Evolutionary conservation across 2,113 vertebrate genomes (phyloP), one percentile per base, ranked within the genome.

Genomic region (Caranx melampygus): DNA sequence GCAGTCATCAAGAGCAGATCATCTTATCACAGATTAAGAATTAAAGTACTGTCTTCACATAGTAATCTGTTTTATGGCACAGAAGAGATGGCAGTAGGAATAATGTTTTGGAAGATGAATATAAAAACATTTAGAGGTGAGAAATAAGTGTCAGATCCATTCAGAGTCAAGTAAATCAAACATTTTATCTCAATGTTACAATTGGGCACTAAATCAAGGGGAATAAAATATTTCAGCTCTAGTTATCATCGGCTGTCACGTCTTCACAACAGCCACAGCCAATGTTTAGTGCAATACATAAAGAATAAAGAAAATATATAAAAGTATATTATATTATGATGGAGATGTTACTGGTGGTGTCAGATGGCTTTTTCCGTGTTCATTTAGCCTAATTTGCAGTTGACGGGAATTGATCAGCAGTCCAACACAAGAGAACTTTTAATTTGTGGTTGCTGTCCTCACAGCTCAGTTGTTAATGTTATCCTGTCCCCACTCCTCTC

Each of bases 391-490:
- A 60, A 15, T 68, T 51, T 51, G 33, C 6, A 52, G 18, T 67
- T 77, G 35, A 73, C 49, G 4, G 52, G 59, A 74, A 71, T 65
- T 70, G 21, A 69, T 68, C 26, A 35, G 6, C 52, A 31, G 55
- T 34, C 15, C 34, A 26, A 54, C 21, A 57, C 20, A 68, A 68
- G 31, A 35, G 37, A 14, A 0, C 14, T 31, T 10, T 13, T 15
- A 58, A 34, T 68, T 33, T 59, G 11, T 31, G 15, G 20, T 26
- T 42, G 40, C 37, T 58, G 40, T 58, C 1, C 26, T 14, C 35
- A 60, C 26, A 79, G 49, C 34, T 76, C 35, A 44, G 54, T 3
- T 57, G 40, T 68, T 74, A 67, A 66, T 66, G 34, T 67, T 58
- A 52, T 40, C 40, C 16, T 55, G 51, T 71, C 35, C 35, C 15